Percentiles rank a stretch among this genome's conserved stretches.
These are phyloP conservation scores for Pteropus alecto DNA, from an alignment of 2,113 vertebrate genomes.

Conservation along the genomic window DNA sequence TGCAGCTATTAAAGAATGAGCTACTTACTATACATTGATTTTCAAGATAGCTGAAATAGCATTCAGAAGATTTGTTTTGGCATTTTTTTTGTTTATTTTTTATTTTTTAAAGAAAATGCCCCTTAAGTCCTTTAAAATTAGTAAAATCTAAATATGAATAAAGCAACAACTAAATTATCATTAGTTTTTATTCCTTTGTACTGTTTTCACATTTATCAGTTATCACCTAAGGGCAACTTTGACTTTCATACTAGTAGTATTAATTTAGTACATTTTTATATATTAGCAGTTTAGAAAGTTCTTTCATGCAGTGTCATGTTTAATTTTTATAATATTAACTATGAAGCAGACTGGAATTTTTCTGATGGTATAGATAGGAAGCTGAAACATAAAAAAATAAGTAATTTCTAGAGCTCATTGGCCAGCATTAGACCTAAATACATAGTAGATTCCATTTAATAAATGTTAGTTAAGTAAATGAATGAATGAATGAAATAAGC, in stretches of 20 bases:
- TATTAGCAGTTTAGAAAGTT: not conserved
- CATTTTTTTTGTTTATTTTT: not conserved
- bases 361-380: slow-evolving; percentile 66
- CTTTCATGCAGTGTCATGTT: not conserved
- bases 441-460: not conserved
- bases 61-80: not conserved
- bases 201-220: not conserved
- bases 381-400: slow-evolving; percentile 54
- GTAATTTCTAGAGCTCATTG: not conserved
- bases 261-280: not conserved
- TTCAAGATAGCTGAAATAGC: not conserved
- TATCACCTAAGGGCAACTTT: not conserved
- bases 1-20: not conserved
- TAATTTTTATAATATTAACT: not conserved
- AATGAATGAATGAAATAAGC: not conserved
- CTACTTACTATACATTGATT: not conserved
- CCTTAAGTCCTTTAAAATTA: not conserved
- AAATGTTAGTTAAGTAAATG: not conserved
- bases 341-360: not conserved
- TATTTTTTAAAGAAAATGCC: not conserved
- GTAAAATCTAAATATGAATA: not conserved
- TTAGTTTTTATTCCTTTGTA: not conserved
- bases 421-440: not conserved
- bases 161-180: not conserved
- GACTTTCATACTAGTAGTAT: not conserved